Percentiles rank a stretch among this genome's conserved stretches.
These are phyloP conservation scores for Calephelis virginiensis DNA, from an alignment of 1,140 invertebrate genomes.

Conservation along the genomic window DNA sequence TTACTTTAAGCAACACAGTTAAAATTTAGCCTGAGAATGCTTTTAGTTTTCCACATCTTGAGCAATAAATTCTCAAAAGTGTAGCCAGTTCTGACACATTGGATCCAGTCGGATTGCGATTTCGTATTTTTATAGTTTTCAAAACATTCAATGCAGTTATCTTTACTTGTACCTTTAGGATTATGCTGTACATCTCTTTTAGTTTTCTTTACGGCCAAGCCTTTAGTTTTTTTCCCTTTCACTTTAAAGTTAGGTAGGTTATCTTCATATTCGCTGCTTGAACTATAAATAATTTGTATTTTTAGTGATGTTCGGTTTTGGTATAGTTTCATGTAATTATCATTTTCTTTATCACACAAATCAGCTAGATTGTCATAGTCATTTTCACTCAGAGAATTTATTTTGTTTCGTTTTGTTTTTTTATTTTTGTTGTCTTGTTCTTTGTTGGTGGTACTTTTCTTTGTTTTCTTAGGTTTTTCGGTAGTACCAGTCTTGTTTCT, in stretches of 20 bases:
- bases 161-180: too few species aligned
- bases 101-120: constrained; percentile 27
- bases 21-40: not conserved
- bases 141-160: constrained; percentile 24
- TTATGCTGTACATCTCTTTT: too few species aligned
- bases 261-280: constrained; percentile 23
- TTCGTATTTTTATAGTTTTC: constrained; percentile 28
- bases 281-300: constrained; percentile 22
- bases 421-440: not conserved
- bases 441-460: not conserved
- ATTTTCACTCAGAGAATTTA: constrained; percentile 4
- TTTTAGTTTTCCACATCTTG: not conserved
- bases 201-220: too few species aligned
- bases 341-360: constrained; percentile 26
- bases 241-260: not conserved
- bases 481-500: not conserved
- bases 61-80: constrained; percentile 17
- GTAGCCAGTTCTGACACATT: constrained; percentile 17
- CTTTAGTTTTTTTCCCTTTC: too few species aligned
- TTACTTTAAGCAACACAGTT: too few species aligned
- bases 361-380: constrained; percentile 20
- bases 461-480: not conserved
- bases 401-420: constrained; percentile 1
- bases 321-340: constrained; percentile 21
- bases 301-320: constrained; percentile 18